These are phyloP conservation scores for Penaeus indicus DNA, from an alignment of 1,140 invertebrate species.

Conservation along the genomic window DNA sequence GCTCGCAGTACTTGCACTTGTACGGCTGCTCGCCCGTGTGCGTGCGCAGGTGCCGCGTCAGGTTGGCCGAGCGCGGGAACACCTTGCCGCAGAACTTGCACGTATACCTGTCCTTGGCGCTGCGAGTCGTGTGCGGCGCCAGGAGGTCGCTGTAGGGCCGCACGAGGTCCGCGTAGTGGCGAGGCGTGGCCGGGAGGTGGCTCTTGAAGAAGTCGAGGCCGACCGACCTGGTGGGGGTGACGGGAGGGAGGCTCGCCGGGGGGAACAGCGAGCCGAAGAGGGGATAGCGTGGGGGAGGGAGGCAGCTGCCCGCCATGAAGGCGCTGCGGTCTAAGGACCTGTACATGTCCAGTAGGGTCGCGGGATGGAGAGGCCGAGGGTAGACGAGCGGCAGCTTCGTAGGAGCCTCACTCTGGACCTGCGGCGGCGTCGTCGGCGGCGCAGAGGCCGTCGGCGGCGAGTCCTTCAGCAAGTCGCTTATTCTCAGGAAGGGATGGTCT, in stretches of 20 bases:
- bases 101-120: conserved; percentile 86
- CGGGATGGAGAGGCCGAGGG: conserved; percentile 53
- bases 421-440: neutral
- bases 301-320: conserved; percentile 21
- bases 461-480: conserved; percentile 53
- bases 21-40: conserved; percentile 99
- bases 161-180: conserved; percentile 39
- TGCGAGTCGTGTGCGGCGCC: conserved; percentile 51
- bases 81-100: conserved; percentile 98
- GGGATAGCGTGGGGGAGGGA: conserved; percentile 30
- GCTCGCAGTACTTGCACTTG: conserved; percentile 98
- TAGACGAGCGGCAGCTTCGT: conserved; percentile 47
- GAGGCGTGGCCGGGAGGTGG: conserved; percentile 27
- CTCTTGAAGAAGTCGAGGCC: conserved; percentile 52
- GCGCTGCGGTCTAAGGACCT: conserved; percentile 39
- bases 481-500: conserved; percentile 49
- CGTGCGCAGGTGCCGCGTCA: conserved; percentile 95
- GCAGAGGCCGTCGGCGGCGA: conserved; percentile 31
- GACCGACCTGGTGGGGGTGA: conserved; percentile 10
- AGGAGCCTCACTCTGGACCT: neutral
- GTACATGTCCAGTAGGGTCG: conserved; percentile 55
- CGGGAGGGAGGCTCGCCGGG: conserved; percentile 2
- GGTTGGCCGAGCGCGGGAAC: conserved; percentile 97
- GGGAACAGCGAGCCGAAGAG: conserved; percentile 46
- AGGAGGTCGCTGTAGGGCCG: conserved; percentile 59